Base-by-base conservation (phyloP, 2,113 vertebrate species). In the Rhineura floridana region DNA sequence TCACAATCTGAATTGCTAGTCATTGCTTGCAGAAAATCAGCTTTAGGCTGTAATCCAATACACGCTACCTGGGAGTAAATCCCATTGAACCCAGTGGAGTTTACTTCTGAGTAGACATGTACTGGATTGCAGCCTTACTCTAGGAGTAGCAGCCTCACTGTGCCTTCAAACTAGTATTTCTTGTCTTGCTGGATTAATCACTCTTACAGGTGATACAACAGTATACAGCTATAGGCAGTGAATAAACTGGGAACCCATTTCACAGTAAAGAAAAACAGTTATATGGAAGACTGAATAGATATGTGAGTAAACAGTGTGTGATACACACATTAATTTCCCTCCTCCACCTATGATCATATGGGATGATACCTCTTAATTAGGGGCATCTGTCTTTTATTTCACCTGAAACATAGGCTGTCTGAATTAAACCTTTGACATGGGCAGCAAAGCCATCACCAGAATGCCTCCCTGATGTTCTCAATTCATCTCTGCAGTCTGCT, bases 401-500 rank as follows among this genome's bases (percentile, higher is more conserved):
- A 92, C 90, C 81, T 59, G 73, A 88, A 89, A 81, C 4, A 0
- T 87, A 5, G 88, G 86, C 82, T 94, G 88, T 95, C 93, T 93
- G 88, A 91, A 90, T 48, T 95, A 94, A 83, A 75, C 67, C 87
- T 93, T 67, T 44, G 86, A 88, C 81, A 65, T 75, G 5, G 84
- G 91, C 90, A 89, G 92, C 93, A 93, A 91, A 93, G 92, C 93
- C 63, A 83, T 75, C 36, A 82, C 52, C 33, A 33, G 70, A 89
- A 93, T 59, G 1, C 83, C 85, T 85, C 93, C 94, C 88, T 84
- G 81, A 86, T 88, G 23, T 93, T 92, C 93, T 86, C 92, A 91
- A 73, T 92, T 95, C 90, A 90, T 93, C 90, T 88, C 79, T 92
- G 77, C 83, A 30, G 86, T 92, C 79, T 9, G 81, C 88, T 90